Evolutionary conservation across 2,113 vertebrate genomes (phyloP), one percentile per base, ranked within the genome.

Genomic region (Psittacula cyanocephala): DNA sequence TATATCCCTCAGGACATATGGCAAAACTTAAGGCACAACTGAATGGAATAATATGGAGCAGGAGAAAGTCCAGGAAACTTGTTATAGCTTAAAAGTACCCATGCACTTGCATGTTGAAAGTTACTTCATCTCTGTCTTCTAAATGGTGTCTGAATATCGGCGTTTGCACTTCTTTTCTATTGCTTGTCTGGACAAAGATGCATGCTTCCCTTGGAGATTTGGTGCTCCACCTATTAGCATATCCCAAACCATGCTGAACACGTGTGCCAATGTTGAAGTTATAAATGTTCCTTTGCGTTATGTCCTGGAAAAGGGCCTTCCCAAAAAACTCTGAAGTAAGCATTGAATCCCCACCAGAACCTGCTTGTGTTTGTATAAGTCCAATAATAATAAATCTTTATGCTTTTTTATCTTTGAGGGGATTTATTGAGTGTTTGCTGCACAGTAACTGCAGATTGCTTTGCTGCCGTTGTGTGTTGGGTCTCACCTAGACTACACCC

Each of bases 181-280:
- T 82, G 13, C 31, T 55, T 47, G 14, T 60, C 41, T 0, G 1
- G 55, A 57, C 15, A 69, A 47, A 71, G 13, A 37, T 13, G 4
- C 22, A 11, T 49, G 11, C 12, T 88, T 72, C 41, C 39, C 33
- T 63, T 35, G 37, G 28, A 46, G 63, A 27, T 77, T 12, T 46
- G 44, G 29, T 81, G 13, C 31, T 67, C 88, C 41, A 53, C 19
- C 19, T 89, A 39, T 52, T 63, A 29, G 25, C 57, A 24, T 19
- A 52, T 13, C 63, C 50, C 17, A 57, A 93, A 89, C 50, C 2
- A 22, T 1, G 2, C 8, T 0, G 0, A 80, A 60, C n/a, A 29
- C 5, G 2, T 15, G 10, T 47, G 43, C 27, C 52, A 57, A 3
- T 1, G 2, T 39, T 53, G 68, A 86, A 88, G 10, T 68, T 60